Evolutionary conservation across 2,888 invertebrate species (phyloP).

Genomic region (Drosophila borborema): DNA sequence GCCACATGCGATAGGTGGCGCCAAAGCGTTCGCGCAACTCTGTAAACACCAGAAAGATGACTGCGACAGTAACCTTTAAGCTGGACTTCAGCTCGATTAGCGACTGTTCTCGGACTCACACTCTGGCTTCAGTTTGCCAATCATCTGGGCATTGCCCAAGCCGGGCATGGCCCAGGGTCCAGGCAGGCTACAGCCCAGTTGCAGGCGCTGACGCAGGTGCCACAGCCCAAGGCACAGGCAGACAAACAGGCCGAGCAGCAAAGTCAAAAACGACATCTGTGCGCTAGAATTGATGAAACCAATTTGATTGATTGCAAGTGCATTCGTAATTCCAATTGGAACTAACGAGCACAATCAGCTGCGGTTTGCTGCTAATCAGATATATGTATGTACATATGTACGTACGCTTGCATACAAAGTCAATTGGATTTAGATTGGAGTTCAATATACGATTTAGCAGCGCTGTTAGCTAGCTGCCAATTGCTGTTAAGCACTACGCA

Average conservation of each 20-base stretch:
- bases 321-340: conserved; percentile 7
- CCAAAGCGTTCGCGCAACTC: conserved; percentile 72
- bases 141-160: conserved; percentile 83
- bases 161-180: conserved; percentile 83
- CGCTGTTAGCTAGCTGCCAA: background rate
- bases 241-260: conserved; percentile 17
- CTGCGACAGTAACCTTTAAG: conserved; percentile 44
- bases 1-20: conserved; percentile 81
- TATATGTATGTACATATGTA: background rate
- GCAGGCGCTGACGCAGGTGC: conserved; percentile 60
- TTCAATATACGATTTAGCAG: background rate
- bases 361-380: conserved; percentile 34
- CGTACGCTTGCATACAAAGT: conserved; percentile 10
- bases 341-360: conserved; percentile 18
- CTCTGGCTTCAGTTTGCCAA: conserved; percentile 81
- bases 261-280: conserved; percentile 36
- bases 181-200: conserved; percentile 68
- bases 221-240: conserved; percentile 31
- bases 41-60: conserved; percentile 75
- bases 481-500: background rate
- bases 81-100: background rate
- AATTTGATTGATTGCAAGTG: conserved; percentile 1
- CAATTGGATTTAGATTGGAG: conserved; percentile 27
- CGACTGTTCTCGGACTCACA: conserved; percentile 60
- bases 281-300: background rate